Base-by-base conservation (phyloP, 2,888 invertebrate species). In the Melinopterus prodromus region DNA sequence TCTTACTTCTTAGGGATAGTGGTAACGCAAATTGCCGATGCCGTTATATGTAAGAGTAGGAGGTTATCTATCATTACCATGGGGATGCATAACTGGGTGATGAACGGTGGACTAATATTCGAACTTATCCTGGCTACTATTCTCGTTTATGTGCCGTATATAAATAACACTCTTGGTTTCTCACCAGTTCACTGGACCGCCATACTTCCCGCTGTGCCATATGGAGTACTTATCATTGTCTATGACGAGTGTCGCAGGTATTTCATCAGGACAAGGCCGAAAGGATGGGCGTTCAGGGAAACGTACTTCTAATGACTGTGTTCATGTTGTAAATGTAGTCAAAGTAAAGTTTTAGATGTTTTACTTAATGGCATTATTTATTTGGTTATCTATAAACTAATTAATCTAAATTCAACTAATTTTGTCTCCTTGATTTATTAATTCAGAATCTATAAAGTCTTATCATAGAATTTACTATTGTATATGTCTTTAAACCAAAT, bases 1-100 rank as follows among this genome's bases (percentile, higher is more conserved):
- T 94, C 95, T 15, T 96, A 94, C 89, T 97, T 96, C 85, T 92
- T 95, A 2, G 92, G 95, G 6, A 92, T 96, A 81, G 95, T 96
- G 69, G 91, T 94, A 86, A 94, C 94, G 75, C 96, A 96, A 88
- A 92, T 95, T 89, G 93, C 95, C n/a, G 95, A 96, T 89, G 91
- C 94, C 80, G 92, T 96, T 82, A 94, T 95, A 85, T 95, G 95
- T 87, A 96, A 96, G 88, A 96, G 95, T 0, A 90, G 95, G 81
- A 90, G 94, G 83, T 92, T 95, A 85, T 95, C 95, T 0, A 88
- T 96, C 69, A 85, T 94, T 77, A 92, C 93, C 84, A 95, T 96
- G 86, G 95, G 95, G 81, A 95, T 96, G 95, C 91, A 87, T 35
- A 94, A 94, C 83, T 91, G 92, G 86, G 90, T 92, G 1, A 86